Evolutionary conservation across 2,113 vertebrate species (phyloP).

Genomic region (Melospiza georgiana): DNA sequence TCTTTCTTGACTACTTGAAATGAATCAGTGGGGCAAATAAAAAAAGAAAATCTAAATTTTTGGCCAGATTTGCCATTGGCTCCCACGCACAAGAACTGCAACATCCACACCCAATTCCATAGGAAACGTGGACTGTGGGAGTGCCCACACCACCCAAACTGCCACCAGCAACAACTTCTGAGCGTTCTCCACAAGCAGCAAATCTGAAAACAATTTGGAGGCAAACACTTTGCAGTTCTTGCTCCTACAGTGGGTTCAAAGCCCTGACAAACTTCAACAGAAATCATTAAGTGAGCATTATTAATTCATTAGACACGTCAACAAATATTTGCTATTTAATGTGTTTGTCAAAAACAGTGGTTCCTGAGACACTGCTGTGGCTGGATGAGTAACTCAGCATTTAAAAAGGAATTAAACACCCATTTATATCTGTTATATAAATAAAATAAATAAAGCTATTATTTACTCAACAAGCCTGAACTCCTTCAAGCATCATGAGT

Average conservation of each 20-base stretch:
- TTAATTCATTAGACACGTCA: rapidly evolving
- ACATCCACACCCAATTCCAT: rapidly evolving
- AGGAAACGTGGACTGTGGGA: rapidly evolving
- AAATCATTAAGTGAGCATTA: not conserved
- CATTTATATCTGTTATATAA: not conserved
- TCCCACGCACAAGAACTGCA: not conserved
- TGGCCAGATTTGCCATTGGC: not conserved
- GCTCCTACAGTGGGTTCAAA: not conserved
- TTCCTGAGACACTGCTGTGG: not conserved
- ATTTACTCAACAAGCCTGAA: not conserved
- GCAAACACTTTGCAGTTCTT: not conserved
- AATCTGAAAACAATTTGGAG: not conserved
- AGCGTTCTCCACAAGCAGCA: not conserved
- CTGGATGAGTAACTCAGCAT: not conserved
- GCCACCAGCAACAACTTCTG: not conserved
- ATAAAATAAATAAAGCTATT: not conserved
- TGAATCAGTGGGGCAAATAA: not conserved
- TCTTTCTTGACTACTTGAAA: not conserved
- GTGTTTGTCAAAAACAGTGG: not conserved
- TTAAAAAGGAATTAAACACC: not conserved
- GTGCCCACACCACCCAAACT: not conserved
- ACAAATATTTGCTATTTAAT: not conserved
- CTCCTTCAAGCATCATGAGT: not conserved
- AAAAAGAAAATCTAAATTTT: not conserved
- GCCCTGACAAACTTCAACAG: not conserved